Evolutionary conservation across 2,888 invertebrate species (phyloP), one percentile per base, ranked within the genome.

Genomic region (Timema podura): DNA sequence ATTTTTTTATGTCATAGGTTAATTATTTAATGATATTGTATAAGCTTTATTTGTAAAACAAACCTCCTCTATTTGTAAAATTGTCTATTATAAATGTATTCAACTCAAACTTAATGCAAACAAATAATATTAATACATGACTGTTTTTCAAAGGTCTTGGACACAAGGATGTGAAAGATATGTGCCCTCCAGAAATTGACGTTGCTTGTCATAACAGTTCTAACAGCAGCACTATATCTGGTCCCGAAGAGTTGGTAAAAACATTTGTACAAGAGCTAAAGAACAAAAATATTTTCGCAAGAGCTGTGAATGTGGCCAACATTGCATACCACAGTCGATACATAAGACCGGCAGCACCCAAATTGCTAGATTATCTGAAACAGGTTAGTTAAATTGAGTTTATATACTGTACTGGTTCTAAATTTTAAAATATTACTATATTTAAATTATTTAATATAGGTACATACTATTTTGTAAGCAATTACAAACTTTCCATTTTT

Each of bases 131-230:
- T n/a, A n/a, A n/a, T n/a, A n/a, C n/a, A n/a, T n/a, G n/a, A n/a
- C n/a, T n/a, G n/a, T n/a, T n/a, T n/a, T 30, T 30, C 3, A 3
- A 30, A 82, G 82, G 82, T 48, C 75, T 82, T 73, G 82, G 83
- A 8, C 82, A 82, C 73, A 74, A 81, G 51, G 68, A 77, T 15
- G 71, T 79, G 10, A 75, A 75, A 48, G 68, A 75, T 15, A 66
- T 72, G 30, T 65, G 83, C 71, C 90, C 91, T 0, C 82, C 85
- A 30, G 85, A 86, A 47, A 88, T 92, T 44, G 88, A 88, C 74
- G 87, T 91, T 0, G 91, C 93, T 11, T 94, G 93, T 77, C 92
- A 92, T 81, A 94, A 94, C 78, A 87, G 91, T 1, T 84, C 87
- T 6, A 89, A 89, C 73, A 91, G 90, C 54, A 88, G 91, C 67